Base-by-base conservation (phyloP, 2,797 vertebrate species). In the Ptychobarbus kaznakovi region DNA sequence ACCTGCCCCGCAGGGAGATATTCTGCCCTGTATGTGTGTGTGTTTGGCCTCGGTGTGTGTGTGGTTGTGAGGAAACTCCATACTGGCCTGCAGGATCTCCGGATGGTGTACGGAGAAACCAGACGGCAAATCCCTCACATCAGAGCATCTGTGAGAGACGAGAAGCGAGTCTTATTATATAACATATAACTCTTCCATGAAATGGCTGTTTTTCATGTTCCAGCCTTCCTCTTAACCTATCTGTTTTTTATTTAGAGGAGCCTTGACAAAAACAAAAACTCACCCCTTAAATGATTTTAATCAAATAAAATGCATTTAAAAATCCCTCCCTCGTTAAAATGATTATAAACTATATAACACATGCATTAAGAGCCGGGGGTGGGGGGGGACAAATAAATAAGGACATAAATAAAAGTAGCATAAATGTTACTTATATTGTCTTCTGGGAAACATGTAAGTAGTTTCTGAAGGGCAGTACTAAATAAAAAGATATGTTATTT, bases 1-100 rank as follows among this genome's bases (percentile, higher is more conserved):
- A 98, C 98, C 97, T 93, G 98, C 96, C 0, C 97, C 95, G 86
- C 97, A 97, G 18, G 98, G 95, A 86, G 96, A 96, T 51, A 98
- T 87, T 4, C 96, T 95, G 53, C 94, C 94, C 85, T 91, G 93
- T 25, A 85, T 80, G 0, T 90, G 82, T 53, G 72, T 82, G 49
- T 92, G 93, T 32, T 6, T 90, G 35, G 90, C 90, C 84, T 93
- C 92, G 0, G 96, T 90, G 82, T 94, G 96, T 63, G 91, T 88
- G 61, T 93, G 96, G 90, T 97, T 96, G 65, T 97, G 96, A 53
- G 94, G 91, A 87, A 99, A 99, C 12, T 91, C 94, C 90, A 98
- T 89, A 65, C 86, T 69, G 1, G 98, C 97, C 75, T 97, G 97
- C 82, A 96, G 90, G 75, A 97, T 92, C 68, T 94, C 90, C 1